These are phyloP conservation scores for Aulostomus chinensis DNA, from an alignment of 2,797 vertebrate species.

Conservation along the genomic window DNA sequence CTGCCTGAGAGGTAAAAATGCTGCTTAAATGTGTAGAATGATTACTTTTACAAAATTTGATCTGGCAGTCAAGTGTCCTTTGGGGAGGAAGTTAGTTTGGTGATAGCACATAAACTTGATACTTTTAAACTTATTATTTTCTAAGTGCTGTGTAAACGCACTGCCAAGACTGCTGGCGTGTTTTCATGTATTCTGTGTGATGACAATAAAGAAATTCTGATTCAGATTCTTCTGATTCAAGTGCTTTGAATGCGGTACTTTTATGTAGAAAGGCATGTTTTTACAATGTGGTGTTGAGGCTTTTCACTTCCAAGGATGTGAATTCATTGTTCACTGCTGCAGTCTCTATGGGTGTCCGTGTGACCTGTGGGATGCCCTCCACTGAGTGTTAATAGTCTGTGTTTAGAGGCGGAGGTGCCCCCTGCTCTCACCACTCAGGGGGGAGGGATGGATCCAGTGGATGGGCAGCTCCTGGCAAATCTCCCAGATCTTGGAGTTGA, in stretches of 20 bases:
- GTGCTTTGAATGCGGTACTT: not conserved
- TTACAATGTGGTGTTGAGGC: not conserved
- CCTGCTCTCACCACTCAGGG: conserved; percentile 84
- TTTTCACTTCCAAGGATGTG: not conserved
- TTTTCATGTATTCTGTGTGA: too few relatives aligned
- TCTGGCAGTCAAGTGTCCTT: too few relatives aligned
- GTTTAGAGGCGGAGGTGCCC: conserved; percentile 64
- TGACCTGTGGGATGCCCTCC: conserved; percentile 53
- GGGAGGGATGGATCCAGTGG: conserved; percentile 93
- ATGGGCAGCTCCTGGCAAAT: conserved; percentile 92
- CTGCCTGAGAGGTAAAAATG: too few relatives aligned
- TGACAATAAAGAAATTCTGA: too few relatives aligned
- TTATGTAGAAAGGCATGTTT: not conserved
- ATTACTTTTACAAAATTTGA: too few relatives aligned
- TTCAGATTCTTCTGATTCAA: too few relatives aligned
- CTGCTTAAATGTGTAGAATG: too few relatives aligned
- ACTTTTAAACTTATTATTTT: too few relatives aligned
- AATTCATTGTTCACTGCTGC: not conserved
- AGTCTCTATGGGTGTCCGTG: conserved; percentile 24
- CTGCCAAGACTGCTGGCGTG: too few relatives aligned
- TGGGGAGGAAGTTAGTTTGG: too few relatives aligned
- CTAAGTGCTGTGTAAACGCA: too few relatives aligned
- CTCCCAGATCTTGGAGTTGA: conserved; percentile 92
- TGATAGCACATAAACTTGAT: too few relatives aligned
- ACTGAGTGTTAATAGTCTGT: conserved; percentile 61